Base-by-base conservation (phyloP, 2,797 vertebrate species). In the Pachyuromys duprasi region DNA sequence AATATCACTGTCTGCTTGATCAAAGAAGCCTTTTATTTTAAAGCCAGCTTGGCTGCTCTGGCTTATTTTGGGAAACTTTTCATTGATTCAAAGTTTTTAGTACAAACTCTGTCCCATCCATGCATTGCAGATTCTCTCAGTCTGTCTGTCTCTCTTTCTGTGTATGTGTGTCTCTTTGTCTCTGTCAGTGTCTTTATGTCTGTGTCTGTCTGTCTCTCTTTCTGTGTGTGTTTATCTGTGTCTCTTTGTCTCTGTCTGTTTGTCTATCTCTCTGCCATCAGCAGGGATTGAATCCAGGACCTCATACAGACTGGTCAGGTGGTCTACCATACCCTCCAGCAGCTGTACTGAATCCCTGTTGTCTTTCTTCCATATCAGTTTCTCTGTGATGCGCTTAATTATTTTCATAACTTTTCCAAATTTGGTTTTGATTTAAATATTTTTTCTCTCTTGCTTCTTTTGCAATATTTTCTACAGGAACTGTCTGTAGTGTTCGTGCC, bases 21-120 rank as follows among this genome's bases (percentile, higher is more conserved):
- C 31, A 83, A 86, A 86, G 18, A 81, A 72, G 15, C 3, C 9
- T 91, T 79, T 93, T 45, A 76, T 86, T 90, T 94, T 93, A 36
- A 94, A 94, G 26, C 14, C 39, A 69, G 15, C 82, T 74, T 93
- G 78, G 62, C 45, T 74, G 28, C 7, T 95, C 7, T 90, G 65
- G 39, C 14, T 49, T 86, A 55, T 55, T 83, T 90, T 91, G 24
- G 90, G 91, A 31, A 78, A 86, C 86, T 0, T 74, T 86, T 78
- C 31, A 74, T 33, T 89, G 22, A 95, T 82, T 91, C 91, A n/a
- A 76, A 75, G 22, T 80, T 82, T 93, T 97, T 76, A 62, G 70
- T 62, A 49, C 87, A 81, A 90, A 93, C 79, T 94, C 55, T 90
- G 45, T 53, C n/a, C 55, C 53, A 88, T 55, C 26, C 8, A 63